Evolutionary conservation across 2,797 vertebrate species (phyloP).

Genomic region (Peromyscus attwateri): DNA sequence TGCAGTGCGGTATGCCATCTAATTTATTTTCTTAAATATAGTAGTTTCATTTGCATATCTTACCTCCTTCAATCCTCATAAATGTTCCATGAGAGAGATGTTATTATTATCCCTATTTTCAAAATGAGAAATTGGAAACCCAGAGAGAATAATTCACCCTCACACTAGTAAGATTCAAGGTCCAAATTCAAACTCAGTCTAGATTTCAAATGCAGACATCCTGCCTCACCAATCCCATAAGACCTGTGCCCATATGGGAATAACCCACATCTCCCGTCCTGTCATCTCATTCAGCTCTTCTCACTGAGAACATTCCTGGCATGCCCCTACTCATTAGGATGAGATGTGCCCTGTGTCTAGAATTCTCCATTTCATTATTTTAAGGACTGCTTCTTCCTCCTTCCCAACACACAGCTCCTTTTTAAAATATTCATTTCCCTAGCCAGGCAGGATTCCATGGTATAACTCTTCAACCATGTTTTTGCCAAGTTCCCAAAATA

Average conservation of each 20-base stretch:
- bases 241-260: background rate
- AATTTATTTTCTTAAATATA: conserved; percentile 81
- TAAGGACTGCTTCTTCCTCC: background rate
- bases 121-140: conserved; percentile 70
- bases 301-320: background rate
- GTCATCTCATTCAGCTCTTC: background rate
- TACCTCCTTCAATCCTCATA: conserved; percentile 76
- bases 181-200: conserved; percentile 61
- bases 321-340: background rate
- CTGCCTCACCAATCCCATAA: background rate
- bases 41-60: conserved; percentile 75
- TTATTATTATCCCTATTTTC: conserved; percentile 79
- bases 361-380: background rate
- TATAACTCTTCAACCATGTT: background rate
- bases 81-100: conserved; percentile 80
- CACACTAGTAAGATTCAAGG: conserved; percentile 41
- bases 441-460: background rate
- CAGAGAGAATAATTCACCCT: conserved; percentile 59
- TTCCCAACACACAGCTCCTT: background rate
- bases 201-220: conserved; percentile 50
- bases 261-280: background rate
- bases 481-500: background rate
- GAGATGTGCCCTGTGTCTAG: background rate
- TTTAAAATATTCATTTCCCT: background rate
- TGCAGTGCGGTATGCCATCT: conserved; percentile 53